Conservation (phyloP, 2,888 invertebrate species). For the Gryllus longicercus region DNA sequence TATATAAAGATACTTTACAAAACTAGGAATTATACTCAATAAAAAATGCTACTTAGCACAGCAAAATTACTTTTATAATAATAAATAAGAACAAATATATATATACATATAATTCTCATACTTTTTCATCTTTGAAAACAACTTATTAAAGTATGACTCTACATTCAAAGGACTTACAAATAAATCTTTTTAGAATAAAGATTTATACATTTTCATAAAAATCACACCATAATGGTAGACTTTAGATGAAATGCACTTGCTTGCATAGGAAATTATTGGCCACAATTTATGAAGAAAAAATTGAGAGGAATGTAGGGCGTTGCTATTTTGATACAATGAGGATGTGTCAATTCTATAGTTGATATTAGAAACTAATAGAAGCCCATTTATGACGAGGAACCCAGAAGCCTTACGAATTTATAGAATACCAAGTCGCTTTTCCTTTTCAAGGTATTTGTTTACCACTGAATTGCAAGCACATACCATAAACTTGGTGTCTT, state of each 20-base stretch:
- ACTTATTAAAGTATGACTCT: constrained; percentile 17
- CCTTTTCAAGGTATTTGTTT: not conserved
- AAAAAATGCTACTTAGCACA: constrained; percentile 28
- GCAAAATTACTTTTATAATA: constrained; percentile 25
- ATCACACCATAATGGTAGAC: constrained; percentile 8
- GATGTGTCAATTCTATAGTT: constrained; percentile 11
- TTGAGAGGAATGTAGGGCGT: constrained; percentile 3
- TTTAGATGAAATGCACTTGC: not conserved
- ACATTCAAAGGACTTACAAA: not conserved
- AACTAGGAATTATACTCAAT: constrained; percentile 25
- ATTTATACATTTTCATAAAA: constrained; percentile 11
- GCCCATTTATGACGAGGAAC: not conserved
- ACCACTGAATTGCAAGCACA: not conserved
- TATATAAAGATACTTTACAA: constrained; percentile 30
- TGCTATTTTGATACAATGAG: constrained; percentile 17
- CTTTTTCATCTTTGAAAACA: constrained; percentile 25
- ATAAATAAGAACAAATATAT: constrained; percentile 17
- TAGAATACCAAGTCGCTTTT: not conserved
- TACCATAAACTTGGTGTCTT: not conserved
- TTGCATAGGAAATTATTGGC: constrained; percentile 6
- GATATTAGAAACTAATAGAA: constrained; percentile 2
- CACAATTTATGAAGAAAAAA: not conserved
- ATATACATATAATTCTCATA: constrained; percentile 25
- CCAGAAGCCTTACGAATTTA: constrained; percentile 2
- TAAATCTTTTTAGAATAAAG: constrained; percentile 7